Percentiles rank a stretch among this genome's conserved stretches.
These are phyloP conservation scores for Cylindroiulus punctatus DNA, from an alignment of 2,888 invertebrate species.

Conservation along the genomic window DNA sequence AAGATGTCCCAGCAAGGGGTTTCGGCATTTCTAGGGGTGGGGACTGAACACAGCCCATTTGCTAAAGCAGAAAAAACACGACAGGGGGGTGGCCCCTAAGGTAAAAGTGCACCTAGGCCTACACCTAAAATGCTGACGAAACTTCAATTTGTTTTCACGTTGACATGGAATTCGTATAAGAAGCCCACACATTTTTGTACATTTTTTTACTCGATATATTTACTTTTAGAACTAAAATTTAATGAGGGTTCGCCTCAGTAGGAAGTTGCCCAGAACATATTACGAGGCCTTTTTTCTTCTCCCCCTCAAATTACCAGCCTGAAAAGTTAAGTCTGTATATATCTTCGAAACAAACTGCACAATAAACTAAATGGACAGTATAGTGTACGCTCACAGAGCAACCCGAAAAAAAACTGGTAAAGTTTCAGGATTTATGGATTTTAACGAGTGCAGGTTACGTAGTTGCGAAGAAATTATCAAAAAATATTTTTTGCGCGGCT, in stretches of 20 bases:
- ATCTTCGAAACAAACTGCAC: conserved; percentile 33
- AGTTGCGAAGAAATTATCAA: conserved; percentile 47
- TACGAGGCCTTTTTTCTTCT: conserved; percentile 22
- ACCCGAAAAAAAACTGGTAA: neutral
- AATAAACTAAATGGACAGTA: conserved; percentile 47
- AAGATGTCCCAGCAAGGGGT: conserved; percentile 50
- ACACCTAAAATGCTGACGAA: conserved; percentile 52
- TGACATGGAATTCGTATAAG: conserved; percentile 49
- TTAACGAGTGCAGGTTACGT: conserved; percentile 49
- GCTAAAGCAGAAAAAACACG: conserved; percentile 44
- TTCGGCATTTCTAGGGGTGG: conserved; percentile 48
- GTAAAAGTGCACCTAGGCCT: conserved; percentile 42
- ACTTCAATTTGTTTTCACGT: conserved; percentile 52
- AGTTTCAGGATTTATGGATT: conserved; percentile 42
- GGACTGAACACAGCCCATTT: conserved; percentile 23
- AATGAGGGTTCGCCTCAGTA: conserved; percentile 49
- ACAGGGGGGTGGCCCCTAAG: conserved; percentile 16
- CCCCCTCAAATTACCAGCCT: conserved; percentile 32
- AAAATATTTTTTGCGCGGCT: conserved; percentile 13
- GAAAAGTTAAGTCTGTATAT: conserved; percentile 18
- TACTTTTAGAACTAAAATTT: conserved; percentile 50
- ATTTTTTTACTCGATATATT: conserved; percentile 48
- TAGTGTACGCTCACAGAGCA: neutral
- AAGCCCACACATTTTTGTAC: conserved; percentile 30
- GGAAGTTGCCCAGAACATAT: conserved; percentile 50